Conservation (phyloP, 2,797 vertebrate species). For the Poecile montanus region DNA sequence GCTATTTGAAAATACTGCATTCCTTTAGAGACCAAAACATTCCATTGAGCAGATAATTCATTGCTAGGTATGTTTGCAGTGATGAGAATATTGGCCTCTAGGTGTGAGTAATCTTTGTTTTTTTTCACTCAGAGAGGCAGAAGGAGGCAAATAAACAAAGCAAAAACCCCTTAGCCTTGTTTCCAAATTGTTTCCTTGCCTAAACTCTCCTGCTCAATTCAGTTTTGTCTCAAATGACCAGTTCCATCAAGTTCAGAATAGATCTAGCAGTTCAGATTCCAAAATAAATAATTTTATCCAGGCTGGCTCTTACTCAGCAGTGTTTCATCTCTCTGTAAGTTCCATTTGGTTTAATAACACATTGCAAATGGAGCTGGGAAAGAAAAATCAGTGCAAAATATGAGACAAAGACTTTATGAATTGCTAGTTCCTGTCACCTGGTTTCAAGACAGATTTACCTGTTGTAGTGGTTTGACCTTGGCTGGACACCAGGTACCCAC, state of each 20-base stretch:
- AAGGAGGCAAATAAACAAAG: background rate
- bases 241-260: background rate
- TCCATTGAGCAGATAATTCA: background rate
- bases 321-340: background rate
- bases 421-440: background rate
- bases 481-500: background rate
- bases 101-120: background rate
- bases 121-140: background rate
- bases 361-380: background rate
- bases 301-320: background rate
- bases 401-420: background rate
- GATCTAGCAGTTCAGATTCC: background rate
- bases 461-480: background rate
- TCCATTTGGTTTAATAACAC: background rate
- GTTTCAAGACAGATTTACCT: background rate
- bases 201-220: background rate
- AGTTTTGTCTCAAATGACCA: background rate
- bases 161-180: fast-evolving
- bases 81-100: background rate
- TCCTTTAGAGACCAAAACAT: background rate
- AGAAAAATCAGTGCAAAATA: background rate
- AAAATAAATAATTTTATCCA: background rate
- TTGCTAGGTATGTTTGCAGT: background rate
- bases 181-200: background rate
- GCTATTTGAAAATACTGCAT: background rate